These are phyloP conservation scores for Hanleya hanleyi DNA, from an alignment of 2,888 invertebrate genomes.

Conservation along the genomic window DNA sequence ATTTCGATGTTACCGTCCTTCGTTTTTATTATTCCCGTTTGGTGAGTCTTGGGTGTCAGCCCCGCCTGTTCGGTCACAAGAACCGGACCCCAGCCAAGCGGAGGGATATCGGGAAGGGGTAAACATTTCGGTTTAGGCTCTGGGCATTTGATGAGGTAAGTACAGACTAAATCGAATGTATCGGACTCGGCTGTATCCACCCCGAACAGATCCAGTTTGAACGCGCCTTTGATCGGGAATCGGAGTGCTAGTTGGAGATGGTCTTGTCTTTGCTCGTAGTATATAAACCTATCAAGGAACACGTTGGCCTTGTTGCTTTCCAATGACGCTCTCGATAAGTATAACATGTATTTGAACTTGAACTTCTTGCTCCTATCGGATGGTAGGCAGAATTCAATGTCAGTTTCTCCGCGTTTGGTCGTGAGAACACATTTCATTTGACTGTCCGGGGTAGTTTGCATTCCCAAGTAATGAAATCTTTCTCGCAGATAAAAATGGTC, in stretches of 20 bases:
- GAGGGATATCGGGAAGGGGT: conserved; percentile 67
- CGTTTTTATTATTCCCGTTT: conserved; percentile 60
- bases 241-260: conserved; percentile 53
- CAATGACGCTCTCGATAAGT: conserved; percentile 42
- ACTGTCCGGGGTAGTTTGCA: conserved; percentile 50
- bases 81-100: conserved; percentile 69
- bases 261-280: conserved; percentile 62
- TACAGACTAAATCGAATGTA: conserved; percentile 65
- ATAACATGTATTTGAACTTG: conserved; percentile 67
- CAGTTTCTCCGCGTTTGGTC: conserved; percentile 60
- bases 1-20: conserved; percentile 66
- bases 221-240: conserved; percentile 63
- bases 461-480: conserved; percentile 61
- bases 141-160: conserved; percentile 65
- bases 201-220: conserved; percentile 70
- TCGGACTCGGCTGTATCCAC: conserved; percentile 57
- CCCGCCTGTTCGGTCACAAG: conserved; percentile 60
- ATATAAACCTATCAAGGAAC: conserved; percentile 64
- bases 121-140: conserved; percentile 55
- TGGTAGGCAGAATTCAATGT: conserved; percentile 58
- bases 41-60: conserved; percentile 60
- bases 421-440: conserved; percentile 51
- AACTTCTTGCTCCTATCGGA: conserved; percentile 48
- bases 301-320: conserved; percentile 42
- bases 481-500: conserved; percentile 66